phyloP scores from a whole-genome alignment of 2,113 vertebrate genomes.

The Panthera uncia region DNA sequence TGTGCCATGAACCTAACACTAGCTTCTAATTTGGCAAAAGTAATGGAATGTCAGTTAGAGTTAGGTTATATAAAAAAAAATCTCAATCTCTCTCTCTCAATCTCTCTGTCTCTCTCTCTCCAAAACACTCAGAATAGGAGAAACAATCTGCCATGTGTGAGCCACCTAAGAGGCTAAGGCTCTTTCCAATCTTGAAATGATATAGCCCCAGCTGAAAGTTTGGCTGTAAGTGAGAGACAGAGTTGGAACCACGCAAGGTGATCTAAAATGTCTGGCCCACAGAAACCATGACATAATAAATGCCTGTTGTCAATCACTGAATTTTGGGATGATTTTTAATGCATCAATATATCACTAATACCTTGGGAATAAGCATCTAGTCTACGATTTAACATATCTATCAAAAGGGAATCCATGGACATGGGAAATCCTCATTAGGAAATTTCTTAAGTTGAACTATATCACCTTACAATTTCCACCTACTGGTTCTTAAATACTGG shows the following conservation, averaged over 20 bases:
- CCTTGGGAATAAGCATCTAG: neutral
- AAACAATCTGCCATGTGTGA: neutral
- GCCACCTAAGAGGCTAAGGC: fast-evolving
- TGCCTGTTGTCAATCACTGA: neutral
- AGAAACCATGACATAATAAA: neutral
- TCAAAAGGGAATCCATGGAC: neutral
- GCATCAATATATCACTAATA: neutral
- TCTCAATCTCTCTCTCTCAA: neutral
- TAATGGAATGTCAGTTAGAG: neutral
- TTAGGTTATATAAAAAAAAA: neutral
- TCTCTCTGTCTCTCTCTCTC: neutral
- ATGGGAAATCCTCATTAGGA: neutral
- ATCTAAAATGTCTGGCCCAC: neutral
- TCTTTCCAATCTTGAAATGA: neutral
- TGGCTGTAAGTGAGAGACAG: neutral
- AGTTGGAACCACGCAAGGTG: neutral
- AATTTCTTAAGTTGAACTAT: neutral
- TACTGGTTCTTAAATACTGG: neutral
- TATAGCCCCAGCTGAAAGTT: neutral
- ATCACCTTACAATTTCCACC: neutral
- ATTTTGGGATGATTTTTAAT: neutral
- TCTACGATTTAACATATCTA: neutral
- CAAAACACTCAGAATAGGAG: neutral
- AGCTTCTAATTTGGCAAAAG: neutral
- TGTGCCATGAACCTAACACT: neutral